Base-by-base conservation (phyloP, 2,888 invertebrate genomes). In the Entomobrya proxima region DNA sequence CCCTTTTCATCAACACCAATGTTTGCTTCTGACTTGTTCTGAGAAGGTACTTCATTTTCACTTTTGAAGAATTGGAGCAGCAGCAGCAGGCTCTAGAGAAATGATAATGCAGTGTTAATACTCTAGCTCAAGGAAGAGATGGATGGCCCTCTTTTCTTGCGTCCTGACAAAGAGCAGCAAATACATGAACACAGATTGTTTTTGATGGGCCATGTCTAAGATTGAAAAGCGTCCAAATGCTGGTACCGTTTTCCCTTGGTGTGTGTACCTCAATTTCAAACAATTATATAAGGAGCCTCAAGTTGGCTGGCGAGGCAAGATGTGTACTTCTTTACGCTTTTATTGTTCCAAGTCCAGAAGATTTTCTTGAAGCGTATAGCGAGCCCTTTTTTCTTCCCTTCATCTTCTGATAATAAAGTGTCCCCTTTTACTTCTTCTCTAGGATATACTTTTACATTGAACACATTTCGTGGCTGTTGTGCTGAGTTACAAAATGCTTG, bases 1-100 rank as follows among this genome's bases (percentile, higher is more conserved):
- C 77, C 61, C 40, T 77, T 58, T 24, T 74, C 21, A 50, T 44
- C 69, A n/a, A 18, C 27, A 27, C 3, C 40, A 69, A 9, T 9
- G 58, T 30, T 58, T 30, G 13, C n/a, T 30, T 30, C 61, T 61
- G 61, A 32, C 61, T 32, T 32, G 27, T 32, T n/a, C 32, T 24
- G 21, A 67, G 50, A 27, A 55, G 58, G 78, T 78, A 78, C 64
- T 78, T 78, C 40, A 78, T 61, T 47, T 61, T 52, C 27, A 40
- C 61, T 47, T 47, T 78, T 24, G 75, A 76, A 58, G 64, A 78
- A 78, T 78, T 78, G 64, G 78, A 61, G 77, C 77, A 77, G 15
- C 74, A 72, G 30, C 61, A 67, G 30, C 75, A 40, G 44, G 24
- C 40, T 21, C 2, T 37, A 44, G 44, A 61, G 61, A 61, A 77